A percentile compares a stretch with the other conserved stretches of the same genome.
Evolutionary conservation across 2,113 vertebrate species (phyloP).

Genomic region (Dicrurus megarhynchus): DNA sequence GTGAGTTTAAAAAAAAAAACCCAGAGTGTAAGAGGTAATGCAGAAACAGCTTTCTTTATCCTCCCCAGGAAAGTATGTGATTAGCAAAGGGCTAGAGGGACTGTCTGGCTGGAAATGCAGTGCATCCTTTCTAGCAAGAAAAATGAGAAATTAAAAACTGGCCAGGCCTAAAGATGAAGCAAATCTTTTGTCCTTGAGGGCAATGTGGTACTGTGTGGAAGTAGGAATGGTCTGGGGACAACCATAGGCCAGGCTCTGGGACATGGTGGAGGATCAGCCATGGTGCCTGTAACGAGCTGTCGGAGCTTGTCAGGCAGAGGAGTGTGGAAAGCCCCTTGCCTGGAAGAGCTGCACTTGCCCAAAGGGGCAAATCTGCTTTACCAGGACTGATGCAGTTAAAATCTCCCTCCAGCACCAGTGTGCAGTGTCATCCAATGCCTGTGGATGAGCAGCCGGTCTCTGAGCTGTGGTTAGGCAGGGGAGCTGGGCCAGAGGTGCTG

Average conservation of each 20-base stretch:
- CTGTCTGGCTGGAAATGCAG: background rate
- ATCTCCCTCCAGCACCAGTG: background rate
- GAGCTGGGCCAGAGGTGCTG: background rate
- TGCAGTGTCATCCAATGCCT: background rate
- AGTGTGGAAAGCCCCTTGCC: accelerated
- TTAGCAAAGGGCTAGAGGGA: background rate
- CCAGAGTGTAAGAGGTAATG: background rate
- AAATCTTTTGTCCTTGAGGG: background rate
- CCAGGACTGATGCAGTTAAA: background rate
- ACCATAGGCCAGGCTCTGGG: background rate
- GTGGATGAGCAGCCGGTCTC: background rate
- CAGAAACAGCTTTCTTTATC: background rate
- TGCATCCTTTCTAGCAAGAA: background rate
- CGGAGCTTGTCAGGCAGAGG: background rate
- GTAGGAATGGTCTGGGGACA: background rate
- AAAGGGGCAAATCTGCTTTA: background rate
- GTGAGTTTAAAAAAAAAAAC: background rate
- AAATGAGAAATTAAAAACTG: background rate
- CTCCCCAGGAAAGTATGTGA: background rate
- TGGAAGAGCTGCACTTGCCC: background rate
- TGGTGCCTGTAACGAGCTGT: accelerated
- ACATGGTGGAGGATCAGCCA: background rate
- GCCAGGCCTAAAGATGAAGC: background rate
- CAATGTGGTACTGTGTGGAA: background rate
- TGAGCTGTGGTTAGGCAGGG: background rate